Percentiles rank a stretch among this genome's conserved stretches.
These are phyloP conservation scores for Calonectris borealis DNA, from an alignment of 2,113 vertebrate species.

Conservation along the genomic window DNA sequence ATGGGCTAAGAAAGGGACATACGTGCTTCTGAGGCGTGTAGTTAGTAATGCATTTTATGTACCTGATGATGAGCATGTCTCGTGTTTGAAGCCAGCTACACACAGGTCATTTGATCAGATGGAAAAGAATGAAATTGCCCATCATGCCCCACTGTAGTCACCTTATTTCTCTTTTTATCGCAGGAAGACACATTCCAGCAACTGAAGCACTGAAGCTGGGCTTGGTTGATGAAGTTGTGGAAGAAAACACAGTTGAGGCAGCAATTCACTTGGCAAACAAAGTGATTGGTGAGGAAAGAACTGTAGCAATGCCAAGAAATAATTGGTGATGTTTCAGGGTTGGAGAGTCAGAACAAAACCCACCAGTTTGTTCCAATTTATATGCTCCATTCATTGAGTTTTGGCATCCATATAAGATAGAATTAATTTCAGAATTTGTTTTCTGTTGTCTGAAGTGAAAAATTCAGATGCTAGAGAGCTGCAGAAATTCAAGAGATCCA, in stretches of 20 bases:
- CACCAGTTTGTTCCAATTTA: not conserved
- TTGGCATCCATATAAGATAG: not conserved
- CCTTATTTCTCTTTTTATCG: conserved; percentile 42
- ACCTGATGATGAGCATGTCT: not conserved
- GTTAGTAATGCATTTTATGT: not conserved
- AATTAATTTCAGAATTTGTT: conserved; percentile 14
- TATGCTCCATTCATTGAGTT: not conserved
- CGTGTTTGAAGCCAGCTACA: not conserved
- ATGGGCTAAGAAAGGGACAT: not conserved
- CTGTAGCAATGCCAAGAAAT: not conserved
- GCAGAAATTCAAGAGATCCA: not conserved
- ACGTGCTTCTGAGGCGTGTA: not conserved
- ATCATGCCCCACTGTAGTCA: not conserved
- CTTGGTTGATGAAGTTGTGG: conserved; percentile 84
- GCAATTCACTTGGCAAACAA: conserved; percentile 81
- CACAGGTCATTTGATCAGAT: not conserved
- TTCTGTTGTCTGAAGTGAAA: not conserved
- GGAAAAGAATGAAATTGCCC: not conserved
- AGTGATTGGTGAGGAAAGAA: conserved; percentile 80
- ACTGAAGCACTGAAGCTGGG: conserved; percentile 86
- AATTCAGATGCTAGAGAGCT: not conserved
- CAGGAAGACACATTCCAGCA: conserved; percentile 84
- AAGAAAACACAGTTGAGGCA: conserved; percentile 75
- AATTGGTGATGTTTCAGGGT: not conserved
- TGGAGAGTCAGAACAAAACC: conserved; percentile 22